Conservation (phyloP, 1,140 invertebrate species). For the Drosophila parvula region DNA sequence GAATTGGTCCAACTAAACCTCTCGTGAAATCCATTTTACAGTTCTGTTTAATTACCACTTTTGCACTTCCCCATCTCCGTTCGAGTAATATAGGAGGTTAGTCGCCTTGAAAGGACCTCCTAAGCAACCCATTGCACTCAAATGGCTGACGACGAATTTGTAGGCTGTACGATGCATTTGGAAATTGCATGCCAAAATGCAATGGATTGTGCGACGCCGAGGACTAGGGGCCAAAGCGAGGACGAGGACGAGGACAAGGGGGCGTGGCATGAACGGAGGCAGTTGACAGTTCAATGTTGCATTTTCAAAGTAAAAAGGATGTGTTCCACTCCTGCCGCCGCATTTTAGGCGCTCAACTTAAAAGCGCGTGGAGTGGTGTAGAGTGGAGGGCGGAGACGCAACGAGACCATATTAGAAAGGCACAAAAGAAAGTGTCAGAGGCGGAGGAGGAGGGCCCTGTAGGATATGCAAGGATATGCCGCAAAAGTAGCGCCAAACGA, state of each 20-base stretch:
- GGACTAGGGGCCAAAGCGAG: background rate
- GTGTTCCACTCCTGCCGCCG: constrained; percentile 31
- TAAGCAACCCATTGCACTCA: background rate
- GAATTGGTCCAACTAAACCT: background rate
- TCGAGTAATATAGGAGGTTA: background rate
- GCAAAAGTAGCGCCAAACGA: constrained; percentile 70
- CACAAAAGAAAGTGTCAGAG: constrained; percentile 62
- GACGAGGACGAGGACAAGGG: constrained; percentile 1
- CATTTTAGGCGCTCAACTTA: constrained; percentile 72
- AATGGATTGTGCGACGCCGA: constrained; percentile 49
- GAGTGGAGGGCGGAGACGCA: constrained; percentile 2
- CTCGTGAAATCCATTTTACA: background rate
- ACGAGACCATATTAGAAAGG: constrained; percentile 47
- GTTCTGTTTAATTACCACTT: background rate
- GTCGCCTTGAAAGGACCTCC: background rate
- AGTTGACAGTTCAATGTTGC: constrained; percentile 81
- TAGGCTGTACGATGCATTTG: constrained; percentile 57
- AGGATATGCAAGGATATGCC: constrained; percentile 54
- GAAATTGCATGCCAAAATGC: constrained; percentile 76
- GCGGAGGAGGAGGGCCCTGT: background rate
- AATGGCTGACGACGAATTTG: constrained; percentile 11
- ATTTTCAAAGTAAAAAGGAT: constrained; percentile 64
- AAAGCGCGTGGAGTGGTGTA: constrained; percentile 29
- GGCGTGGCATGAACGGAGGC: constrained; percentile 6
- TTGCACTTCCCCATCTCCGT: background rate